A percentile compares a stretch with the other conserved stretches of the same genome.
phyloP scores from a whole-genome alignment of 2,797 vertebrate genomes.

The Hipposideros larvatus region DNA sequence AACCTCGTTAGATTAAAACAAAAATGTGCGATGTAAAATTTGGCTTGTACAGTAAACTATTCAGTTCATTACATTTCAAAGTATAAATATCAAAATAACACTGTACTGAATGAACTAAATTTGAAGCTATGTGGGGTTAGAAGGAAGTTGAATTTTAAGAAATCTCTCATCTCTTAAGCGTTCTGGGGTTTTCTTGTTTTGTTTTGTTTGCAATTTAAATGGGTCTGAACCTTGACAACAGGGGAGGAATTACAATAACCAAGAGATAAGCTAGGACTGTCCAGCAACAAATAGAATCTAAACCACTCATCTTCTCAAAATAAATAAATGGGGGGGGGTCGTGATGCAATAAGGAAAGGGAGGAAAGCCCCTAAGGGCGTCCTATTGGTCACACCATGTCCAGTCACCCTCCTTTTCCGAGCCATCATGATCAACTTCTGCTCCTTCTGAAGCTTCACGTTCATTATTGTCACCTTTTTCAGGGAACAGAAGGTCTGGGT shows the following conservation, averaged over 20 bases:
- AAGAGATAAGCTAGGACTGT: neutral
- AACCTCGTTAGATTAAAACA: conserved; percentile 12
- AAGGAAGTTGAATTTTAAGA: neutral
- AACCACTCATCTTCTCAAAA: neutral
- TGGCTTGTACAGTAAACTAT: neutral
- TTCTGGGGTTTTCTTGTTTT: neutral
- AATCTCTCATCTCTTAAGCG: neutral
- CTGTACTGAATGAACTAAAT: neutral
- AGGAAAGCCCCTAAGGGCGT: neutral
- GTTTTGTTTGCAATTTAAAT: neutral
- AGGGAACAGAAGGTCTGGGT: neutral
- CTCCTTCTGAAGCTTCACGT: neutral
- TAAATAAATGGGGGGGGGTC: neutral
- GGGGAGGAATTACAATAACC: neutral
- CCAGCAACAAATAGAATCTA: neutral
- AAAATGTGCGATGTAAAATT: conserved; percentile 15
- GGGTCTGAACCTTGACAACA: neutral
- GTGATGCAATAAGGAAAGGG: rapidly evolving
- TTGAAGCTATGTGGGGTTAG: neutral
- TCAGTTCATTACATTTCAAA: neutral
- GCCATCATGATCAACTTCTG: neutral
- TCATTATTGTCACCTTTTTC: neutral
- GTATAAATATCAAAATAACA: neutral
- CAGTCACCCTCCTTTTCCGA: neutral
- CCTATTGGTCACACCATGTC: neutral